Base-by-base conservation (phyloP, 1,140 invertebrate species). In the Arctopsyche grandis region DNA sequence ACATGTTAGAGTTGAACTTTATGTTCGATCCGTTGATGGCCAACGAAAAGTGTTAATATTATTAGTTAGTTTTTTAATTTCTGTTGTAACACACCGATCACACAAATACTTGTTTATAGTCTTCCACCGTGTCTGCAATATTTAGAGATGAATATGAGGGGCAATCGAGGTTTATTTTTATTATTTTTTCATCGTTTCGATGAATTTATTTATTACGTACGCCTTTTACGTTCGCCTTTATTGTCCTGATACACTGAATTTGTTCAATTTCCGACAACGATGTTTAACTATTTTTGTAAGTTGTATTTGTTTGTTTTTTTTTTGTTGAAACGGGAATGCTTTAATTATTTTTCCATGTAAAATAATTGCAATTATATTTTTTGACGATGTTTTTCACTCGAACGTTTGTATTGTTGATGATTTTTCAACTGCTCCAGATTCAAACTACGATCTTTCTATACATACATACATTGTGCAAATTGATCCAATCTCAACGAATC, bases 11-110 rank as follows among this genome's bases (percentile, higher is more conserved):
- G 77, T 84, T 89, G 29, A 86, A 84, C 71, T 88, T 87, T 84
- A 79, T 85, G 46, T 84, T 87, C 24, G 88, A 89, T 83, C 86
- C 86, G 21, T 83, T 89, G 9, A 84, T 88, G 52, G 87, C 87
- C 29, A 87, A 89, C 81, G 88, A 89, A 80, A 88, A 89, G 83
- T 89, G 87, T 84, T 89, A 86, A 83, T 71, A 19, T 44, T 19
- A 22, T 10, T 29, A 22, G 60, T 24, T 24, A 12, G 60, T 29
- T 29, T 66, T 66, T 22, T 24, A 7, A 7, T 66, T 66, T 1
- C 21, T 29, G 14, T 24, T 29, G 60, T 29, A 10, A 22, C 16
- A 12, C 10, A 10, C 16, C 29, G 21, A 71, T 22, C 38, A 19
- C 16, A 10, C 38, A 29, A 12, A 66, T 24, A 71, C 38, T n/a